These are phyloP conservation scores for Himalopsyche kuldschensis DNA, from an alignment of 2,888 invertebrate species.

Conservation along the genomic window DNA sequence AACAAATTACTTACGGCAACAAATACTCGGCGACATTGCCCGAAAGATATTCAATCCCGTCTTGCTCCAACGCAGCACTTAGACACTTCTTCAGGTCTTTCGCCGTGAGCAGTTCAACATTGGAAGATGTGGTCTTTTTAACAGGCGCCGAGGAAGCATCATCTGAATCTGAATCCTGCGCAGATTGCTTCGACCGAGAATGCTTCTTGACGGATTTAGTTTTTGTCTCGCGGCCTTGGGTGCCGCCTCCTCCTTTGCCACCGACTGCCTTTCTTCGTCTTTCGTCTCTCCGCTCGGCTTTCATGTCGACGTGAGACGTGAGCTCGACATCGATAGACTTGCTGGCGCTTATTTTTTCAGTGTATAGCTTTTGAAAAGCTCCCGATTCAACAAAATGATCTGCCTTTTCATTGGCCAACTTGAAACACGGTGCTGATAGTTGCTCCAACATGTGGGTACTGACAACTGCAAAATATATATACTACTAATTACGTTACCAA, in stretches of 20 bases:
- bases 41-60: constrained; percentile 72
- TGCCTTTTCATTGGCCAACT: constrained; percentile 67
- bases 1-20: constrained; percentile 57
- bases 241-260: constrained; percentile 89
- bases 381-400: constrained; percentile 71
- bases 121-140: constrained; percentile 49
- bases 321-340: constrained; percentile 48
- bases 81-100: constrained; percentile 71
- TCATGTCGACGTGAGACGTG: constrained; percentile 53
- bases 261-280: constrained; percentile 83
- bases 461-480: constrained; percentile 52
- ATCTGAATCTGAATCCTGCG: constrained; percentile 69
- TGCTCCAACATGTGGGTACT: constrained; percentile 70
- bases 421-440: constrained; percentile 68
- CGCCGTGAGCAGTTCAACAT: constrained; percentile 66
- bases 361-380: constrained; percentile 72
- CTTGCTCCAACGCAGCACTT: constrained; percentile 64
- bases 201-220: constrained; percentile 91
- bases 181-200: constrained; percentile 60
- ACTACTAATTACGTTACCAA: too few relatives aligned
- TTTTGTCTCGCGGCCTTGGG: constrained; percentile 93
- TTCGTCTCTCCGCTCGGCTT: constrained; percentile 81
- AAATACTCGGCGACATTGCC: constrained; percentile 70
- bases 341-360: constrained; percentile 62
- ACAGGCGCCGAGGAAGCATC: constrained; percentile 58